Base-by-base conservation (phyloP, 2,113 vertebrate genomes). In the Salminus brasiliensis region DNA sequence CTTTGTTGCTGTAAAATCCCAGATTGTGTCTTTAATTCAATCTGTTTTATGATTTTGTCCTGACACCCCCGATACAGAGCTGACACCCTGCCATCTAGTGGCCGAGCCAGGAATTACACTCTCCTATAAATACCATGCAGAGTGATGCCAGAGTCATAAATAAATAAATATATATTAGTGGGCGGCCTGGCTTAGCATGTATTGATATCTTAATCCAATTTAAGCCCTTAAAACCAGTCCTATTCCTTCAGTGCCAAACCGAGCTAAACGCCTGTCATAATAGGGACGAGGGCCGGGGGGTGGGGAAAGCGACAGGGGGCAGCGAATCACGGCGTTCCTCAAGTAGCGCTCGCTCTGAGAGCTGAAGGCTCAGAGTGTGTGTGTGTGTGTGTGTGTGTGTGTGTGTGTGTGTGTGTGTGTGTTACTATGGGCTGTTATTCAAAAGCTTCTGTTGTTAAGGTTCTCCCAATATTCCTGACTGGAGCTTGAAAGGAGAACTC, bases 41-140 rank as follows among this genome's bases (percentile, higher is more conserved):
- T 69, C n/a, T 34, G 11, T 34, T 34, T 69, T 18, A 23, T 23
- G 39, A 25, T 68, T 74, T 41, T 11, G 2, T 29, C 41, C 29
- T 43, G 39, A 34, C 4, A 13, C 21, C 18, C n/a, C 34, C 16
- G 45, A 76, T 55, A 80, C 83, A 79, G 73, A 85, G 86, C 87
- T 87, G 77, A 86, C 59, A 83, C 78, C 86, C 73, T 90, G 89
- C 91, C 91, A 89, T 91, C 92, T 89, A 91, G 92, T 91, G 92
- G 90, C 10, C 27, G 1, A 55, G 4, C 49, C 73, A 16, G 5
- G 67, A 32, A 13, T 60, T 77, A 30, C 25, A 30, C 12, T 5
- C 21, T 9, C 18, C 7, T 25, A 23, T 10, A 70, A 23, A 23
- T 23, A 18, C 55, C 21, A 45, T 47, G 32, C 27, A 49, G 13